Percentiles rank a stretch among this genome's conserved stretches.
Conservation (phyloP, 1,140 invertebrate genomes). For the Chrysoperla carnea region DNA sequence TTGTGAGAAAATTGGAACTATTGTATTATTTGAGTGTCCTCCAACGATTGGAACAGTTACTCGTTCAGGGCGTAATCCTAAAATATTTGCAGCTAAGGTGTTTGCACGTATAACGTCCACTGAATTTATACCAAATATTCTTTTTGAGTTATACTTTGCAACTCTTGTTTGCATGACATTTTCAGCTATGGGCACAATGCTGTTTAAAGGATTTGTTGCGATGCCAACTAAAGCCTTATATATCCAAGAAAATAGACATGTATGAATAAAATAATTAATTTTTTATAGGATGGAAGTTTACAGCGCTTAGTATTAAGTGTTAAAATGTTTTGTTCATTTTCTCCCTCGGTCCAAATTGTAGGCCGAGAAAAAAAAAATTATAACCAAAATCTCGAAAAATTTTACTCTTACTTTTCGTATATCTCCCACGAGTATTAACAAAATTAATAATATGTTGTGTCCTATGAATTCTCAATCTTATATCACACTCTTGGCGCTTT, state of each 20-base stretch:
- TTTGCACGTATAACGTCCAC: constrained; percentile 61
- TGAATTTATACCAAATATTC: constrained; percentile 63
- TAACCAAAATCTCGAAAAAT: too few relatives aligned
- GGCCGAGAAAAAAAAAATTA: too few relatives aligned
- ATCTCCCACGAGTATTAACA: too few relatives aligned
- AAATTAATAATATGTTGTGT: too few relatives aligned
- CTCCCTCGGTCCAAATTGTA: too few relatives aligned
- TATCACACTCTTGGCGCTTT: too few relatives aligned
- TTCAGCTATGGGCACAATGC: constrained; percentile 33
- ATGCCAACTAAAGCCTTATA: constrained; percentile 34
- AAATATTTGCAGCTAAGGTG: constrained; percentile 38
- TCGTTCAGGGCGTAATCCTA: constrained; percentile 38
- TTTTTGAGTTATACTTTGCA: constrained; percentile 39
- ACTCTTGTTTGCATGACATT: constrained; percentile 36
- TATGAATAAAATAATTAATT: background rate
- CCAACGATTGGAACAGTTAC: constrained; percentile 65
- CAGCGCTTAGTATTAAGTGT: too few relatives aligned
- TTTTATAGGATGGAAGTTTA: background rate
- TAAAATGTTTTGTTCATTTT: too few relatives aligned
- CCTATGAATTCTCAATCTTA: too few relatives aligned
- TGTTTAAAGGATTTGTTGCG: constrained; percentile 35
- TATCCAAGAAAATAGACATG: background rate
- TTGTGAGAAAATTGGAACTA: constrained; percentile 65
- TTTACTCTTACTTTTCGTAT: too few relatives aligned
- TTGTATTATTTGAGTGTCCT: constrained; percentile 59